Evolutionary conservation across 2,888 invertebrate species (phyloP).

Genomic region (Ceriagrion tenellum): DNA sequence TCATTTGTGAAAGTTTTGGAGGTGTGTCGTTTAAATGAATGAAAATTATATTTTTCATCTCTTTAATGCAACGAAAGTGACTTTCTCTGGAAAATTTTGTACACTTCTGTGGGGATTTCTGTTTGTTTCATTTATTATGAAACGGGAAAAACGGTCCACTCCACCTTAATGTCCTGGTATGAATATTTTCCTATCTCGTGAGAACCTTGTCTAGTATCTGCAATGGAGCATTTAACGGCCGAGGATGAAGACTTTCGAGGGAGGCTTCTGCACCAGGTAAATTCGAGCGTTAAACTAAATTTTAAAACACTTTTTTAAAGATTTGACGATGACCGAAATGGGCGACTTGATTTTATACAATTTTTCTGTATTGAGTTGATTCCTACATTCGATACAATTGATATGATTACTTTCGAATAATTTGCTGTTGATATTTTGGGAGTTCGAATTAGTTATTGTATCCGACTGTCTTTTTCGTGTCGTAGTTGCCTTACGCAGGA

Average conservation of each 20-base stretch:
- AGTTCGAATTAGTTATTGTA: no score
- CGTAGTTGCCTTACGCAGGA: no score
- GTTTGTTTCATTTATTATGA: slow-evolving; percentile 20
- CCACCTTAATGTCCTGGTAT: background rate
- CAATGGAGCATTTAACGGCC: slow-evolving; percentile 77
- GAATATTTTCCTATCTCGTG: background rate
- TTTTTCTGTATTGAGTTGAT: no score
- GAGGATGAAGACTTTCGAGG: slow-evolving; percentile 90
- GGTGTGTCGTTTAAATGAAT: slow-evolving; percentile 6
- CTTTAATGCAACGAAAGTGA: background rate
- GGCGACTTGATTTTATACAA: no score
- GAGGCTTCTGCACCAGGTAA: slow-evolving; percentile 87
- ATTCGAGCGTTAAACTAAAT: background rate
- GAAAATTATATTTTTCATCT: background rate
- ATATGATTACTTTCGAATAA: no score
- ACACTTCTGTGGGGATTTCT: background rate
- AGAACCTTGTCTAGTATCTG: background rate
- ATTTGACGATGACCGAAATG: no score
- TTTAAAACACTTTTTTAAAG: no score
- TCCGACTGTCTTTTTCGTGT: no score
- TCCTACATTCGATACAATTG: no score
- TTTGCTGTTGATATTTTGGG: no score
- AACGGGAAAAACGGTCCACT: background rate
- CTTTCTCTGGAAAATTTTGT: background rate
- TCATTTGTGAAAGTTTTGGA: slow-evolving; percentile 45